These are phyloP conservation scores for Nomada ruficornis DNA, from an alignment of 2,888 invertebrate species.

Conservation along the genomic window DNA sequence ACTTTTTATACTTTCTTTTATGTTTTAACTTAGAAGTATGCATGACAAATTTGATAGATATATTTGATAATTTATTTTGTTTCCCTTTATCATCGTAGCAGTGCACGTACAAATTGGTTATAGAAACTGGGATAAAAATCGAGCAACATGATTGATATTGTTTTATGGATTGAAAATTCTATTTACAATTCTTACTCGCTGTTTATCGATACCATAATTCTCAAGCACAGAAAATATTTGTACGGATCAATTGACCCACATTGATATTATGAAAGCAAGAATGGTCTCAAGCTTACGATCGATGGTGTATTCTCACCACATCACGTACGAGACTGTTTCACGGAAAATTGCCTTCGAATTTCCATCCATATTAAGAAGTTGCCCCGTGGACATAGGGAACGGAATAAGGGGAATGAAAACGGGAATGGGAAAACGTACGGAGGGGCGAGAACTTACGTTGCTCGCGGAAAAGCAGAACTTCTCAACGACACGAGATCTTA, in stretches of 20 bases:
- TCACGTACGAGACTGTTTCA: constrained; percentile 43
- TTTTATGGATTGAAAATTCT: not conserved
- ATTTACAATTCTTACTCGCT: not conserved
- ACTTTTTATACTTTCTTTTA: not conserved
- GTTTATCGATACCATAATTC: not conserved
- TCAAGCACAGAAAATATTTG: not conserved
- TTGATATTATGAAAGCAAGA: not conserved
- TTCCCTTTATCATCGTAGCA: not conserved
- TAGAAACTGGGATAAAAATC: not conserved
- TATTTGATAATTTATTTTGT: not conserved
- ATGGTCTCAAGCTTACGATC: constrained; percentile 37
- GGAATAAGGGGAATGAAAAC: constrained; percentile 9
- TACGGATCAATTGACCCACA: too few relatives aligned
- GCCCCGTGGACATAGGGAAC: constrained; percentile 1
- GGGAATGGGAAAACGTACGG: not conserved
- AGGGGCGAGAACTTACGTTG: constrained; percentile 24
- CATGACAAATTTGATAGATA: not conserved
- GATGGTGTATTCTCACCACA: constrained; percentile 29
- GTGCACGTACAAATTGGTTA: not conserved
- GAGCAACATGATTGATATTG: too few relatives aligned
- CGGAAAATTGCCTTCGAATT: constrained; percentile 47
- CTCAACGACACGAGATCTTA: constrained; percentile 53
- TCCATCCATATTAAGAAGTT: constrained; percentile 34
- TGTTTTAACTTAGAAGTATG: not conserved
- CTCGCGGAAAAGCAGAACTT: constrained; percentile 40